These are phyloP conservation scores for Drosophila emarginata DNA, from an alignment of 2,888 invertebrate species.

Conservation along the genomic window DNA sequence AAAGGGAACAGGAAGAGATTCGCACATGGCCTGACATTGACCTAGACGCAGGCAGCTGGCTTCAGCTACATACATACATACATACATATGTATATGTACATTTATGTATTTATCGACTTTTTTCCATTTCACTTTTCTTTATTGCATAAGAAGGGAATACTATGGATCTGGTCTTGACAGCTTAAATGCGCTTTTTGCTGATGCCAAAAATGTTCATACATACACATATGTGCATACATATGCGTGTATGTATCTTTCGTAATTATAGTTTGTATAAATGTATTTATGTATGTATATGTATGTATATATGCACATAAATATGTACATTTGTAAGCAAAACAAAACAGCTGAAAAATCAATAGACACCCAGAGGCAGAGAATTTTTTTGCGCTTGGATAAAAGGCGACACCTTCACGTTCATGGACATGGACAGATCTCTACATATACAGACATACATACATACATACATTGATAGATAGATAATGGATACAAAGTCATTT, in stretches of 20 bases:
- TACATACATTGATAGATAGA: slow-evolving; percentile 3
- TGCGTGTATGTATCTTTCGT: slow-evolving; percentile 18
- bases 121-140: slow-evolving; percentile 9
- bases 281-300: too few species aligned
- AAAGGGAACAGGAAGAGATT: slow-evolving; percentile 29
- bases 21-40: slow-evolving; percentile 68
- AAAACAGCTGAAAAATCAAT: slow-evolving; percentile 42
- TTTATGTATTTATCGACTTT: slow-evolving; percentile 1
- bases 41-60: slow-evolving; percentile 51
- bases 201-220: slow-evolving; percentile 20
- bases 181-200: slow-evolving; percentile 13
- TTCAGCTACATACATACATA: background rate
- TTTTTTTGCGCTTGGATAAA: slow-evolving; percentile 27
- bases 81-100: too few species aligned
- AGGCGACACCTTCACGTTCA: slow-evolving; percentile 64
- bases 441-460: slow-evolving; percentile 11
- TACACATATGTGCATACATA: background rate
- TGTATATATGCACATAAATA: too few species aligned
- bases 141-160: slow-evolving; percentile 54
- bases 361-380: background rate
- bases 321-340: slow-evolving; percentile 30
- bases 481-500: slow-evolving; percentile 22
- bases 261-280: background rate
- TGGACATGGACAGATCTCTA: slow-evolving; percentile 59
- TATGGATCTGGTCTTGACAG: slow-evolving; percentile 15